A percentile compares a stretch with the other conserved stretches of the same genome.
Evolutionary conservation across 2,797 vertebrate genomes (phyloP).

Genomic region (Thaleichthys pacificus): DNA sequence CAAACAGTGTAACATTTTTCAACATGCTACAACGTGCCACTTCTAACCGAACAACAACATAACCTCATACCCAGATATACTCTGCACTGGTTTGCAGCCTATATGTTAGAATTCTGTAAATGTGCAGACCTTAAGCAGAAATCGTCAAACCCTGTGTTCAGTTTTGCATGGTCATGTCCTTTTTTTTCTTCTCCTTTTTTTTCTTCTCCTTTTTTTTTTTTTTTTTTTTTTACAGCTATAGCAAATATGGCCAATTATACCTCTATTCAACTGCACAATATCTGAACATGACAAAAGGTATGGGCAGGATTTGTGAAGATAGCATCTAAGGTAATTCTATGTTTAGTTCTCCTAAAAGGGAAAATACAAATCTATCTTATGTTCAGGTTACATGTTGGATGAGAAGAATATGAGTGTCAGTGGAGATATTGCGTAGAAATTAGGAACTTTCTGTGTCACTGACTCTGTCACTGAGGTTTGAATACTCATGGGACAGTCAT

Average conservation of each 20-base stretch:
- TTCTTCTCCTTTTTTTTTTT: too few species aligned
- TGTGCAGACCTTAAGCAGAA: constrained; percentile 30
- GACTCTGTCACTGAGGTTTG: neutral
- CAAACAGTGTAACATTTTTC: constrained; percentile 17
- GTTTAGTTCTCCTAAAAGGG: too few species aligned
- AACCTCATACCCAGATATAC: constrained; percentile 32
- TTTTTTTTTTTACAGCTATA: too few species aligned
- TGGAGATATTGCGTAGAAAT: neutral
- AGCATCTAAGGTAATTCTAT: neutral
- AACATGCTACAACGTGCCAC: constrained; percentile 24
- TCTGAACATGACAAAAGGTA: neutral
- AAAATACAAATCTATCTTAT: neutral
- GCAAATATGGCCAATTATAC: too few species aligned
- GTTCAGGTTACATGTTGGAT: neutral
- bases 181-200: neutral
- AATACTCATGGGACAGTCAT: neutral
- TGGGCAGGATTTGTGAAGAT: neutral
- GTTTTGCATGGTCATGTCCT: neutral
- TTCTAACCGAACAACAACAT: constrained; percentile 27
- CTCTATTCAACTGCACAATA: neutral
- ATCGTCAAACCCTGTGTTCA: constrained; percentile 9
- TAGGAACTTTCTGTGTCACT: too few species aligned
- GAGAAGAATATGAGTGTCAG: neutral
- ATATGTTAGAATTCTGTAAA: constrained; percentile 41
- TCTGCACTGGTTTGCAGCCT: constrained; percentile 34